Evolutionary conservation across 2,888 invertebrate species (phyloP).

Genomic region (Geotrupes spiniger): DNA sequence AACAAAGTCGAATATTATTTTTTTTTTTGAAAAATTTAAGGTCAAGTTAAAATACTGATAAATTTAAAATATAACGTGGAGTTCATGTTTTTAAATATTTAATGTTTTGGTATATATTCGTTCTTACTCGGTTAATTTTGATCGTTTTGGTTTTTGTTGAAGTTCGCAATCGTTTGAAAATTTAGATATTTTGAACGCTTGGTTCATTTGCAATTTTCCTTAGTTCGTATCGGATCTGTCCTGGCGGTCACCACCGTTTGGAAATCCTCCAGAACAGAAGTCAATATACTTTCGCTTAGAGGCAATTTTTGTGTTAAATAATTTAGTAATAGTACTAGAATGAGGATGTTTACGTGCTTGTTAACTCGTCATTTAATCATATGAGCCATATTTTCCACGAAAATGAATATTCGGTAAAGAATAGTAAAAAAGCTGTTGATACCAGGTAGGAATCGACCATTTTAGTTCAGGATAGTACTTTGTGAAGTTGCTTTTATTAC

Average conservation of each 20-base stretch:
- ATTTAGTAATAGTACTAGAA: conserved; percentile 10
- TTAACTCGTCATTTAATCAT: conserved; percentile 4
- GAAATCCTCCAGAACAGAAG: conserved; percentile 19
- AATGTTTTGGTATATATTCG: no score
- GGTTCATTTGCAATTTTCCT: conserved; percentile 5
- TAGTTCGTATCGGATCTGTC: conserved; percentile 12
- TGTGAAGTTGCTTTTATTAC: conserved; percentile 16
- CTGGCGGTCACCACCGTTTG: conserved; percentile 22
- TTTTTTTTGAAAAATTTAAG: no score
- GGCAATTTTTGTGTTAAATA: conserved; percentile 12
- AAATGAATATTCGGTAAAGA: conserved; percentile 17
- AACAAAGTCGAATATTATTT: no score
- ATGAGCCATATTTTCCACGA: conserved; percentile 35
- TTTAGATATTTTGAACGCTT: background rate
- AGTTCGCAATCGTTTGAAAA: no score
- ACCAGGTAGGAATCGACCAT: conserved; percentile 27
- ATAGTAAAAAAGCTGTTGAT: conserved; percentile 25
- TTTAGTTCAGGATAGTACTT: conserved; percentile 19
- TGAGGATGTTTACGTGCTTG: conserved; percentile 3
- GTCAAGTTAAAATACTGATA: no score
- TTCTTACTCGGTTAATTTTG: no score
- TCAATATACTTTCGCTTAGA: conserved; percentile 19
- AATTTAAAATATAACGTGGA: no score
- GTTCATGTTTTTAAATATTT: no score
- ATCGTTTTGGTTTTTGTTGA: no score